Percentiles rank a stretch among this genome's conserved stretches.
These are phyloP conservation scores for Cerastis rubricosa DNA, from an alignment of 2,888 invertebrate genomes.

Conservation along the genomic window DNA sequence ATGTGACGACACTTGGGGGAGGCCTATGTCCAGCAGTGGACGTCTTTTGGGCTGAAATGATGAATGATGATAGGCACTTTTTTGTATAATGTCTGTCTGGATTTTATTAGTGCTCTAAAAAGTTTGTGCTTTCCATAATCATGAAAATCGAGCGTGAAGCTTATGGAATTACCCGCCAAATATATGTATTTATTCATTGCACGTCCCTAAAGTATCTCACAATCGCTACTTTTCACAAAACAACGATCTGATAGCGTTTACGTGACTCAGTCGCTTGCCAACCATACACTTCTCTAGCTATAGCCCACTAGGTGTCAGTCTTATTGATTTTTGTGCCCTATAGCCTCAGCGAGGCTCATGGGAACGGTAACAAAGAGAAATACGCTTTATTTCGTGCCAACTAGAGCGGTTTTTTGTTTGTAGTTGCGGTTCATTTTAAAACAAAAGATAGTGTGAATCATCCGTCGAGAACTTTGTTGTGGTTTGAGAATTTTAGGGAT, in stretches of 20 bases:
- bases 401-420: slow-evolving; percentile 53
- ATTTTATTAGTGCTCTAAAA: slow-evolving; percentile 11
- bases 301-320: slow-evolving; percentile 68
- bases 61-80: no score
- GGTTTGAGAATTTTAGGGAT: slow-evolving; percentile 66
- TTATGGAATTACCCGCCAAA: slow-evolving; percentile 55
- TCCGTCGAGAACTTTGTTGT: slow-evolving; percentile 72
- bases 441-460: slow-evolving; percentile 82
- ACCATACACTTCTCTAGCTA: slow-evolving; percentile 62
- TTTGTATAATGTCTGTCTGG: background rate
- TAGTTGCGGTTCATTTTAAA: slow-evolving; percentile 65
- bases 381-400: slow-evolving; percentile 56
- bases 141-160: slow-evolving; percentile 40
- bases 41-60: no score
- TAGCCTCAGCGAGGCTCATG: slow-evolving; percentile 55
- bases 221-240: slow-evolving; percentile 70
- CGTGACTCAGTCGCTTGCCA: slow-evolving; percentile 69
- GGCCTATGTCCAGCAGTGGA: no score
- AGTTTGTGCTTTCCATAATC: slow-evolving; percentile 23
- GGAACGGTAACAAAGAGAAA: slow-evolving; percentile 48
- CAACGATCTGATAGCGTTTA: slow-evolving; percentile 68
- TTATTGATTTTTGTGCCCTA: slow-evolving; percentile 78
- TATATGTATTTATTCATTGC: slow-evolving; percentile 63
- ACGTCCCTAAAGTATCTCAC: slow-evolving; percentile 67
- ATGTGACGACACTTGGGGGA: no score